These are phyloP conservation scores for Eristalis intricaria DNA, from an alignment of 2,888 invertebrate genomes.

Conservation along the genomic window DNA sequence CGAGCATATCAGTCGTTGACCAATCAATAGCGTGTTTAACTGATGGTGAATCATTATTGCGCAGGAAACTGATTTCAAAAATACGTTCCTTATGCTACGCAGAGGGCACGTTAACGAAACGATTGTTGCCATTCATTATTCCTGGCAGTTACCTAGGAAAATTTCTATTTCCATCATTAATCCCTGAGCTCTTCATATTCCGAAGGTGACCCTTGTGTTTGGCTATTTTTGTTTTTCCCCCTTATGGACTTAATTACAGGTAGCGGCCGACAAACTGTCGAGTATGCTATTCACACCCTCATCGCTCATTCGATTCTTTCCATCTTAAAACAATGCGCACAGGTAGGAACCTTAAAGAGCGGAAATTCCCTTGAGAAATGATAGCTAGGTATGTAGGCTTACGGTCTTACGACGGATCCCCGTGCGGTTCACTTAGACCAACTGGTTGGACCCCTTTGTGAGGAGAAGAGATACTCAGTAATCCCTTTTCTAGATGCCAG, in stretches of 20 bases:
- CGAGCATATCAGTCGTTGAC: not conserved
- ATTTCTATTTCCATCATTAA: not conserved
- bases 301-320: no score
- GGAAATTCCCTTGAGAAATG: not conserved
- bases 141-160: not conserved
- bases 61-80: not conserved
- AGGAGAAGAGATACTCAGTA: no score
- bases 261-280: not conserved
- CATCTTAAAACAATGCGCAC: not conserved
- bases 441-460: no score
- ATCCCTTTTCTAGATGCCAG: no score
- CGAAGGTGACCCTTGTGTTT: not conserved
- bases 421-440: no score
- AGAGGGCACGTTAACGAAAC: not conserved
- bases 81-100: not conserved
- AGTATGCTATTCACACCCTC: not conserved
- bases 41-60: not conserved
- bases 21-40: not conserved
- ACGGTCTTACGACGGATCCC: no score
- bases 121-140: not conserved
- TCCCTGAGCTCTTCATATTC: not conserved
- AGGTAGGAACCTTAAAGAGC: not conserved
- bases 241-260: not conserved
- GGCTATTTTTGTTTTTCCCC: not conserved
- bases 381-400: no score